Evolutionary conservation across 2,888 invertebrate genomes (phyloP).

Genomic region (Hemicrepidius hirtus): DNA sequence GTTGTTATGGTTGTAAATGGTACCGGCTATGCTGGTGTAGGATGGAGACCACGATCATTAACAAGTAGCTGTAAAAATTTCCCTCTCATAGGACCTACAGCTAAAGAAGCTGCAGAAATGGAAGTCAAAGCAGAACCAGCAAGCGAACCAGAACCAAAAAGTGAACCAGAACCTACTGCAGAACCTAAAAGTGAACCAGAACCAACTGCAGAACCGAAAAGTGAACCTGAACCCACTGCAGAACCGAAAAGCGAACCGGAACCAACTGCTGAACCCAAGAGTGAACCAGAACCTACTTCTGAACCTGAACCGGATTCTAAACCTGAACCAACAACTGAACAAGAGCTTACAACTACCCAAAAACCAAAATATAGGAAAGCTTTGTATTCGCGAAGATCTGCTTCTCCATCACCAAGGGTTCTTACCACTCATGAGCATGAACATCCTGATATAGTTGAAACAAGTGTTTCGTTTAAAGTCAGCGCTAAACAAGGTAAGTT

Average conservation of each 20-base stretch:
- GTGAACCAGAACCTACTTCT: conserved; percentile 67
- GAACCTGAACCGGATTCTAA: conserved; percentile 66
- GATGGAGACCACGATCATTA: conserved; percentile 90
- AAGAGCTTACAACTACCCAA: conserved; percentile 61
- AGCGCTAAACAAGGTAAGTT: conserved; percentile 76
- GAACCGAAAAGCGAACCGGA: conserved; percentile 68
- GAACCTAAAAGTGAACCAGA: conserved; percentile 69
- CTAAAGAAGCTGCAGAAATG: conserved; percentile 54
- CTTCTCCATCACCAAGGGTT: conserved; percentile 60
- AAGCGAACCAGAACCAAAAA: conserved; percentile 69
- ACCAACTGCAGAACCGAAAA: conserved; percentile 68
- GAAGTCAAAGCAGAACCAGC: conserved; percentile 67
- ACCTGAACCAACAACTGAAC: conserved; percentile 59
- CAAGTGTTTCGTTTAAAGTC: conserved; percentile 86
- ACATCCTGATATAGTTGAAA: conserved; percentile 82
- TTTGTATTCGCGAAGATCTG: conserved; percentile 67
- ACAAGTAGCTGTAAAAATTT: conserved; percentile 88
- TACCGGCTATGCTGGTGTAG: conserved; percentile 90
- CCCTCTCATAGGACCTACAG: conserved; percentile 76
- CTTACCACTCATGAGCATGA: conserved; percentile 55
- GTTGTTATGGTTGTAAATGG: conserved; percentile 91
- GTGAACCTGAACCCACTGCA: conserved; percentile 64
- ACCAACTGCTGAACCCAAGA: conserved; percentile 69
- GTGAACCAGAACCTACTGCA: conserved; percentile 69
- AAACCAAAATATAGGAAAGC: conserved; percentile 65